Percentiles rank a stretch among this genome's conserved stretches.
Conservation (phyloP, 2,888 invertebrate genomes). For the Rosalia funebris region DNA sequence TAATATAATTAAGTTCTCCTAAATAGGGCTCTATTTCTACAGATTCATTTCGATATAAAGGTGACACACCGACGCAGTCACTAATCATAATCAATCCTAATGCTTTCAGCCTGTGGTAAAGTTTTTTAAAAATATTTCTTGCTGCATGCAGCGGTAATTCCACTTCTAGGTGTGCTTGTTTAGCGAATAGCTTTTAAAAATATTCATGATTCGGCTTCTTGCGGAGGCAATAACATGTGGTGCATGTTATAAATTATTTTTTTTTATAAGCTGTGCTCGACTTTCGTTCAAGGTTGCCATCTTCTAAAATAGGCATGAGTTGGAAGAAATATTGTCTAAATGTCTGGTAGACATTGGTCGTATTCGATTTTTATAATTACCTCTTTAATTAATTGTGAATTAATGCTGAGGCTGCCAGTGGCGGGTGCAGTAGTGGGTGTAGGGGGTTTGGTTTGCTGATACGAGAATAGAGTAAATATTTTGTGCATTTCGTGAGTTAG, state of each 20-base stretch:
- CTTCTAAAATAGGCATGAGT: not conserved
- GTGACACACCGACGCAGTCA: no score
- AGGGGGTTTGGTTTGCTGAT: no score
- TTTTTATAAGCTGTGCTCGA: constrained; percentile 1
- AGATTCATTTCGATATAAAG: no score
- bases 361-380: no score
- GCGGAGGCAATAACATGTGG: not conserved
- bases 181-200: not conserved
- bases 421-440: no score
- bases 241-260: constrained; percentile 11
- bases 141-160: not conserved
- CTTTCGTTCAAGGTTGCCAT: constrained; percentile 10
- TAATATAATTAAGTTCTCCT: no score
- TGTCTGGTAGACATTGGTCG: not conserved
- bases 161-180: not conserved
- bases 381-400: no score
- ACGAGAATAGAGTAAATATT: no score
- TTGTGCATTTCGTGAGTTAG: no score
- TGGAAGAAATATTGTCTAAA: not conserved
- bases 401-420: no score
- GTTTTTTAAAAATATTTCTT: constrained; percentile 1
- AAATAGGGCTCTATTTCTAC: no score
- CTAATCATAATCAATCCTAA: constrained; percentile 11
- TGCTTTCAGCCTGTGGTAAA: constrained; percentile 3
- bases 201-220: not conserved